phyloP scores from a whole-genome alignment of 1,140 invertebrate genomes.

The Penaeus chinensis region DNA sequence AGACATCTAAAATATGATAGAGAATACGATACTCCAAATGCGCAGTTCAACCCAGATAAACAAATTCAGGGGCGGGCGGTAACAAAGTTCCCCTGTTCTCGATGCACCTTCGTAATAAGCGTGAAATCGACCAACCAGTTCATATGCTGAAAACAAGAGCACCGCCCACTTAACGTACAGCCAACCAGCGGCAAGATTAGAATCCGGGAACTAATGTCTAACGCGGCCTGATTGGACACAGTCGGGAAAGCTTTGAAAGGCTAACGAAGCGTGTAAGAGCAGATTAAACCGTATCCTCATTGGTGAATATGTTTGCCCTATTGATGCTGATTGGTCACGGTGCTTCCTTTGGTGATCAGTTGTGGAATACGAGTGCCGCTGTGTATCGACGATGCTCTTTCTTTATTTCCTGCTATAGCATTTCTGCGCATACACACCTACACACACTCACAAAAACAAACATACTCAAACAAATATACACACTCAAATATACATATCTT shows the following conservation, averaged over 20 bases:
- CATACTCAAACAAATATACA: too few relatives aligned
- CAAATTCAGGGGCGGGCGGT: neutral
- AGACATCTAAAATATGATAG: too few relatives aligned
- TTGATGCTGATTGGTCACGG: conserved; percentile 54
- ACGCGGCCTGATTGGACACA: neutral
- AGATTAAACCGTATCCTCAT: conserved; percentile 52
- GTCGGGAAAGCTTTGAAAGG: conserved; percentile 3
- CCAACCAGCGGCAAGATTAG: conserved; percentile 33
- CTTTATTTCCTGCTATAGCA: too few relatives aligned
- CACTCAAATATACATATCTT: too few relatives aligned
- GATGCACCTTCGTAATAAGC: conserved; percentile 30
- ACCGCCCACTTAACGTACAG: conserved; percentile 5
- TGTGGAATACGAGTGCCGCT: too few relatives aligned
- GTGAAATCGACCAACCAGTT: conserved; percentile 55
- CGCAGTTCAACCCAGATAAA: neutral
- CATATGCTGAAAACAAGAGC: conserved; percentile 35
- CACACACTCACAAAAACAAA: too few relatives aligned
- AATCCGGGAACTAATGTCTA: conserved; percentile 14
- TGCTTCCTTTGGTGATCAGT: neutral
- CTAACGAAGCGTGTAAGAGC: conserved; percentile 35
- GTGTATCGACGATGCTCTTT: too few relatives aligned
- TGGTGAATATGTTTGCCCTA: conserved; percentile 50
- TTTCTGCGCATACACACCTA: too few relatives aligned
- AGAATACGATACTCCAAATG: too few relatives aligned
- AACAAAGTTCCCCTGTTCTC: conserved; percentile 2